These are phyloP conservation scores for Hylaeus volcanicus DNA, from an alignment of 1,140 invertebrate species.

Conservation along the genomic window DNA sequence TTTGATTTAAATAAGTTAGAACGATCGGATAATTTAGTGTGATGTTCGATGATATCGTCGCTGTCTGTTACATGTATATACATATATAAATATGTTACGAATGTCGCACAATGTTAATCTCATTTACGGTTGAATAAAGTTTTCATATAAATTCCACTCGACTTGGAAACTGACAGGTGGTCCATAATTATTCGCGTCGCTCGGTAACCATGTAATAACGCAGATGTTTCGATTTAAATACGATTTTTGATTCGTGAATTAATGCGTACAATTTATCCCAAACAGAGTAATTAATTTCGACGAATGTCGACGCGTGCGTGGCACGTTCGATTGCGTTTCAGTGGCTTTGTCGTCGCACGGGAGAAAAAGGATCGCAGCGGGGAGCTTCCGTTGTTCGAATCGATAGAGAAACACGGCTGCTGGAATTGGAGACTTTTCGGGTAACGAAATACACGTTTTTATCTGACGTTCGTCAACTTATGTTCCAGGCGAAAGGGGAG, in stretches of 20 bases:
- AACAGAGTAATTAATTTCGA: too few species aligned
- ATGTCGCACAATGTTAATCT: constrained; percentile 50
- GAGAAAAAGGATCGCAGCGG: too few species aligned
- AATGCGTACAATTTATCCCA: not conserved
- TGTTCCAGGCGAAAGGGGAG: too few species aligned
- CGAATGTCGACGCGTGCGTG: too few species aligned
- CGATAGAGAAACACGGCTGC: too few species aligned
- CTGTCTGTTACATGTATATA: constrained; percentile 44
- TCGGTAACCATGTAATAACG: not conserved
- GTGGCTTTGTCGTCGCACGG: too few species aligned
- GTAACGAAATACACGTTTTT: too few species aligned
- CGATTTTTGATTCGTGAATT: not conserved
- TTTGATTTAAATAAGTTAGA: constrained; percentile 26
- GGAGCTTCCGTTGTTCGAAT: too few species aligned
- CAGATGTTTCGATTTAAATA: not conserved
- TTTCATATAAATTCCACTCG: constrained; percentile 44
- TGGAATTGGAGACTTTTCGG: too few species aligned
- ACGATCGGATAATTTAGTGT: constrained; percentile 34
- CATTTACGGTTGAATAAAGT: constrained; percentile 51
- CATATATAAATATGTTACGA: constrained; percentile 37
- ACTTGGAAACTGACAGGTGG: not conserved
- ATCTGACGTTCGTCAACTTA: too few species aligned
- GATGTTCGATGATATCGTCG: constrained; percentile 45
- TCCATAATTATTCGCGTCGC: not conserved
- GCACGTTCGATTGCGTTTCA: too few species aligned